Evolutionary conservation across 2,113 vertebrate species (phyloP).

Genomic region (Hemiscyllium ocellatum): DNA sequence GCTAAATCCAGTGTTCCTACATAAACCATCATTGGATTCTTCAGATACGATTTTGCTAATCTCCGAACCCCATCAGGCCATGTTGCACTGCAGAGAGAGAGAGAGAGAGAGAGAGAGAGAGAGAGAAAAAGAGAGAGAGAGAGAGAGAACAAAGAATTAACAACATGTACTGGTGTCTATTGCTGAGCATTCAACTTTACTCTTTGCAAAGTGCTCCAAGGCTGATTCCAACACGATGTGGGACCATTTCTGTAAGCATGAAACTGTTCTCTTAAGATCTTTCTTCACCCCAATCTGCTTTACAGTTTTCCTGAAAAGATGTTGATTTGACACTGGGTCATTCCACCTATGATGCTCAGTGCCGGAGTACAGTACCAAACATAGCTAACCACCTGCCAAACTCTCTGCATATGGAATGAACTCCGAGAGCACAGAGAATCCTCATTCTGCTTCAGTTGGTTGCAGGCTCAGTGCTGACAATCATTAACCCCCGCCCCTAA

Average conservation of each 20-base stretch:
- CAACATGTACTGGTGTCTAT: background rate
- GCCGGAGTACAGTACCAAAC: background rate
- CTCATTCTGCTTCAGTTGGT: background rate
- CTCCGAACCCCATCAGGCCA: conserved; percentile 85
- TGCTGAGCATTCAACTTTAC: background rate
- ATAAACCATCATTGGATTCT: conserved; percentile 89
- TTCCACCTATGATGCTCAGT: background rate
- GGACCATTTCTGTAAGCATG: background rate
- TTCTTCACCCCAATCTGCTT: too few relatives aligned
- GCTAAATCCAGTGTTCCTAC: conserved; percentile 88
- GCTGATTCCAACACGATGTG: too few relatives aligned
- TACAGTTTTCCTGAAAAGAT: background rate
- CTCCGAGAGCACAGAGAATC: background rate
- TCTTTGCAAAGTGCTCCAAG: background rate
- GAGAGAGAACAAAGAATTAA: conserved; percentile 37
- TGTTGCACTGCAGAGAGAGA: conserved; percentile 70
- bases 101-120: conserved; percentile 40
- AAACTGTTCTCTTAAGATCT: background rate
- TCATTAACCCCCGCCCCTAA: too few relatives aligned
- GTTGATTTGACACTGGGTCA: background rate
- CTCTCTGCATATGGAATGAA: background rate
- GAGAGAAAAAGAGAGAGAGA: too few relatives aligned
- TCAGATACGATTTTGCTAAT: conserved; percentile 81
- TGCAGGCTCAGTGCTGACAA: background rate
- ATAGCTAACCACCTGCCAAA: too few relatives aligned